Percentiles rank a stretch among this genome's conserved stretches.
phyloP scores from a whole-genome alignment of 2,797 vertebrate genomes.

The Alectoris magna region DNA sequence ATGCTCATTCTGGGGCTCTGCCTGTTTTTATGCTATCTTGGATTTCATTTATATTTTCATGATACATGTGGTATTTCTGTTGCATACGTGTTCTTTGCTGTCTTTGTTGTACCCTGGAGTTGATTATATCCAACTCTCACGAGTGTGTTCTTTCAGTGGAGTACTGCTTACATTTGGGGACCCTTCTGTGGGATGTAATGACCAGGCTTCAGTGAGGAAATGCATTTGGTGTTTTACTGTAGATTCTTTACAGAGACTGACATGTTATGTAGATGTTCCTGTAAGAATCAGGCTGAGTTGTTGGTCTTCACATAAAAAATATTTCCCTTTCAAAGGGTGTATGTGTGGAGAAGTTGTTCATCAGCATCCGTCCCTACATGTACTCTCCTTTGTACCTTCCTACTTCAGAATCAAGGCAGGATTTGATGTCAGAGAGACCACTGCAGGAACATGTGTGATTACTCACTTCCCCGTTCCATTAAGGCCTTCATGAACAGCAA shows the following conservation, averaged over 20 bases:
- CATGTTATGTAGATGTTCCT: neutral
- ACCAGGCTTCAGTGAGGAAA: neutral
- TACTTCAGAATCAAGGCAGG: neutral
- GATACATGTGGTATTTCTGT: neutral
- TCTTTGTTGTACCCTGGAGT: rapidly evolving
- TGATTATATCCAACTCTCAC: neutral
- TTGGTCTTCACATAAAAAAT: neutral
- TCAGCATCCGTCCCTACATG: neutral
- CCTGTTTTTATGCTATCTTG: neutral
- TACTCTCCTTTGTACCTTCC: neutral
- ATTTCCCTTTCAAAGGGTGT: neutral
- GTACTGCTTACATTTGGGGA: neutral
- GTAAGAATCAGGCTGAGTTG: neutral
- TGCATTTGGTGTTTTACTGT: neutral
- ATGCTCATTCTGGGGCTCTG: neutral
- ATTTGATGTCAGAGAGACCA: neutral
- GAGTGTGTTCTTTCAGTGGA: rapidly evolving
- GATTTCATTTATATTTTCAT: neutral
- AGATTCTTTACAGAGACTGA: neutral
- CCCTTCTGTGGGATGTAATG: no score
- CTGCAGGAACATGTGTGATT: rapidly evolving
- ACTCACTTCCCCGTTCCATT: neutral
- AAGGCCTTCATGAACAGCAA: neutral
- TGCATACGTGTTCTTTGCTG: neutral
- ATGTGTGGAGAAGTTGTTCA: neutral